Evolutionary conservation across 1,140 invertebrate species (phyloP), one percentile per base, ranked within the genome.

Genomic region (Ips nitidus): DNA sequence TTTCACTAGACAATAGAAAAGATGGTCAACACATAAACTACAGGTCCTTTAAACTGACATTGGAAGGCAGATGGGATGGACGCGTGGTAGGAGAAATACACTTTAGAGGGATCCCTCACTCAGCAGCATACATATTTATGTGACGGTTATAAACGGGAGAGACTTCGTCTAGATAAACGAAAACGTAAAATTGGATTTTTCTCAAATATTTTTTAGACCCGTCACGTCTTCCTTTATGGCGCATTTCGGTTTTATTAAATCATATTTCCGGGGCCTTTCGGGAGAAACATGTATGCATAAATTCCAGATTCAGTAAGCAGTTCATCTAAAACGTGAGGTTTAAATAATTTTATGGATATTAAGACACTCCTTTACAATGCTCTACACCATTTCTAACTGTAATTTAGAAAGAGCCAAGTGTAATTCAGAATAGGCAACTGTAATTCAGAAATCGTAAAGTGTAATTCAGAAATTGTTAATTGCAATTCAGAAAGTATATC

Each of bases 51-150:
- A n/a, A 45, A 8, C n/a, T 55, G 45, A 50, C 45, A 22, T 1
- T 41, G 45, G 5, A 42, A 36, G 37, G n/a, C 58, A 60, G 58
- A 60, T 60, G 58, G 8, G 2, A 3, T 45, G 58, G 58, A 60
- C 58, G 45, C 45, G n/a, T 41, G 40, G 42, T 6, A 8, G 38
- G 41, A 41, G 41, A 7, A 42, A 41, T 5, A 3, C 8, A 36
- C 58, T 37, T 22, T 60, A 3, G 37, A 43, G 41, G 40, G 55
- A 57, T 43, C 38, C 50, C 39, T 41, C 8, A 68, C 66, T 68
- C 66, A 68, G 66, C 66, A 60, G 53, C 66, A 68, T 68, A 68
- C 66, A 68, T 68, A 68, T 68, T 68, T 68, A 68, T 68, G 55
- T 52, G 66, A 68, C 56, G 58, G 53, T 37, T 59, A 59, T 59